Percentiles rank a stretch among this genome's conserved stretches.
phyloP scores from a whole-genome alignment of 2,113 vertebrate genomes.

The Copsychus sechellarum region DNA sequence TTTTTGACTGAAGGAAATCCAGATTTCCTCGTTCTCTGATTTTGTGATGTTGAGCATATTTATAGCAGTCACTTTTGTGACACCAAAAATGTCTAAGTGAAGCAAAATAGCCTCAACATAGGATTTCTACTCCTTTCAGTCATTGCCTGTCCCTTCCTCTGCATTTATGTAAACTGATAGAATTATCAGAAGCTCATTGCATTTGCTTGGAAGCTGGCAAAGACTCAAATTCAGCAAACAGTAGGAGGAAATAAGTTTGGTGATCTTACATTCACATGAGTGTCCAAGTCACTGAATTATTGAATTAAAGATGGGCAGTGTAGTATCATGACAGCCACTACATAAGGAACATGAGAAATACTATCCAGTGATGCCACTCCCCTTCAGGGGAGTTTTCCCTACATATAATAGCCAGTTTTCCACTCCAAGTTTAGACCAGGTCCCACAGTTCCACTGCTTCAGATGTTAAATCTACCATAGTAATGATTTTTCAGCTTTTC shows the following conservation, averaged over 20 bases:
- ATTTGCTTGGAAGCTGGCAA: neutral
- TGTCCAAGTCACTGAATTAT: neutral
- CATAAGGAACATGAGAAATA: neutral
- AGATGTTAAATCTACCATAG: neutral
- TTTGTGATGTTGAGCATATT: neutral
- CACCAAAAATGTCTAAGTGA: neutral
- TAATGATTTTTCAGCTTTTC: neutral
- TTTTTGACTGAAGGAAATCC: neutral
- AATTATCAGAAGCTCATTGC: neutral
- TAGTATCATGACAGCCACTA: neutral
- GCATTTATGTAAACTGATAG: neutral
- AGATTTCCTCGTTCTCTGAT: neutral
- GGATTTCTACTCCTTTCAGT: neutral
- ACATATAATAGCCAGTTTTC: neutral
- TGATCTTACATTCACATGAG: fast-evolving
- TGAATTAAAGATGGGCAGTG: neutral
- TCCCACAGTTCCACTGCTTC: neutral
- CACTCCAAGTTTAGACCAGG: neutral
- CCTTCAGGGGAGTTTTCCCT: neutral
- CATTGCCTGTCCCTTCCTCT: neutral
- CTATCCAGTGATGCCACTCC: neutral
- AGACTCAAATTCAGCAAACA: neutral
- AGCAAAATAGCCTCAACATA: neutral
- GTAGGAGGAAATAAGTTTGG: neutral
- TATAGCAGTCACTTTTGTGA: neutral